Evolutionary conservation across 2,888 invertebrate genomes (phyloP).

Genomic region (Resseliella maxima): DNA sequence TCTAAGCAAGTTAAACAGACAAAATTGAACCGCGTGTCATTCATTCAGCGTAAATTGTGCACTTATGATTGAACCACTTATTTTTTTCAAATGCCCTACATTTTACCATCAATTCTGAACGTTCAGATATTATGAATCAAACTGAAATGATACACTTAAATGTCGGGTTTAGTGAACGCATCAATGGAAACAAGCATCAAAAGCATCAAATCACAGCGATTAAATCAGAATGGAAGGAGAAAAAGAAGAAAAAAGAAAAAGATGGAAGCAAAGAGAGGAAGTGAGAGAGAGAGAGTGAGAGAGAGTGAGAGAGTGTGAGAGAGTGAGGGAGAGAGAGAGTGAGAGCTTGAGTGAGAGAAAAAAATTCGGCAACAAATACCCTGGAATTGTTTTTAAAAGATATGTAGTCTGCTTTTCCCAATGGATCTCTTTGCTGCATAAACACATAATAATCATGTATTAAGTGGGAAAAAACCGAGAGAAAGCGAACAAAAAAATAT

Average conservation of each 20-base stretch:
- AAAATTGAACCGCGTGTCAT: slow-evolving; percentile 40
- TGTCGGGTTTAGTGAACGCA: not conserved
- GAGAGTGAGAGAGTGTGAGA: not conserved
- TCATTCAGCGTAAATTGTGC: slow-evolving; percentile 41
- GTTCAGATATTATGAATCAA: not conserved
- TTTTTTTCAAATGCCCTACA: not conserved
- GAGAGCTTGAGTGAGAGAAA: not conserved
- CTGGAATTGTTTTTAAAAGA: slow-evolving; percentile 42
- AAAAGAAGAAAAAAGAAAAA: too few species aligned
- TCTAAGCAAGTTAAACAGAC: not conserved
- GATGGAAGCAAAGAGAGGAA: too few species aligned
- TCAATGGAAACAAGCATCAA: not conserved
- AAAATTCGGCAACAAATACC: not conserved
- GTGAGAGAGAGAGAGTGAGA: not conserved
- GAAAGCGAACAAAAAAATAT: not conserved
- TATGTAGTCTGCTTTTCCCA: slow-evolving; percentile 46
- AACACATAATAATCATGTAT: slow-evolving; percentile 54
- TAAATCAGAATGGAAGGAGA: too few species aligned
- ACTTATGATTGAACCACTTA: slow-evolving; percentile 51
- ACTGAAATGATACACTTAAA: not conserved
- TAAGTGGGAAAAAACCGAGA: slow-evolving; percentile 23
- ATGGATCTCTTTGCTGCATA: not conserved
- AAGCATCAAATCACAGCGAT: slow-evolving; percentile 35
- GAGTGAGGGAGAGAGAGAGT: not conserved
- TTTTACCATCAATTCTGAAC: not conserved